Evolutionary conservation across 2,113 vertebrate species (phyloP).

Genomic region (Elaphurus davidianus): DNA sequence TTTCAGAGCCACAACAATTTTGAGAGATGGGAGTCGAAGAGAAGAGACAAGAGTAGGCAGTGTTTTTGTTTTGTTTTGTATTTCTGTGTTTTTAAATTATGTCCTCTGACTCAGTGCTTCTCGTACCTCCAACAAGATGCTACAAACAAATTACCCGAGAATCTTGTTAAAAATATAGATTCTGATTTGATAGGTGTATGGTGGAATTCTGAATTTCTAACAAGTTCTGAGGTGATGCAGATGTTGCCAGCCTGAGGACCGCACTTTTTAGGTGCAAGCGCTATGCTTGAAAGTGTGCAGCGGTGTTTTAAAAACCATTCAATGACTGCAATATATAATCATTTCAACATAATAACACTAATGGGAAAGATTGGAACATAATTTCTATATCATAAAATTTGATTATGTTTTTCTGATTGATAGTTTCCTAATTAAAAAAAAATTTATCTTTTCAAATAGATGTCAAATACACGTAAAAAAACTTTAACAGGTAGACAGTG

Average conservation of each 20-base stretch:
- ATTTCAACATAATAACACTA: neutral
- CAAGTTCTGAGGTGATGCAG: neutral
- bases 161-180: neutral
- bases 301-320: neutral
- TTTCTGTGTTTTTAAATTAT: neutral
- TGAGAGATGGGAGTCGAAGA: neutral
- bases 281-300: neutral
- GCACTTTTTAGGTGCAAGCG: neutral
- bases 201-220: neutral
- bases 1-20: neutral
- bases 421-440: neutral
- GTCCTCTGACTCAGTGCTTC: neutral
- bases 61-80: neutral
- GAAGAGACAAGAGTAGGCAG: neutral
- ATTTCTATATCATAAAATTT: neutral
- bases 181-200: neutral
- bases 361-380: neutral
- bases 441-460: neutral
- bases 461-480: neutral
- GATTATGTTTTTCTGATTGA: neutral
- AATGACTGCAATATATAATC: neutral
- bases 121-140: neutral
- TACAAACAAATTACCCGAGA: neutral
- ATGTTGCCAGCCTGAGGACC: neutral
- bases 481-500: neutral